Conservation (phyloP, 1,140 invertebrate genomes). For the Drosophila pallidifrons region DNA sequence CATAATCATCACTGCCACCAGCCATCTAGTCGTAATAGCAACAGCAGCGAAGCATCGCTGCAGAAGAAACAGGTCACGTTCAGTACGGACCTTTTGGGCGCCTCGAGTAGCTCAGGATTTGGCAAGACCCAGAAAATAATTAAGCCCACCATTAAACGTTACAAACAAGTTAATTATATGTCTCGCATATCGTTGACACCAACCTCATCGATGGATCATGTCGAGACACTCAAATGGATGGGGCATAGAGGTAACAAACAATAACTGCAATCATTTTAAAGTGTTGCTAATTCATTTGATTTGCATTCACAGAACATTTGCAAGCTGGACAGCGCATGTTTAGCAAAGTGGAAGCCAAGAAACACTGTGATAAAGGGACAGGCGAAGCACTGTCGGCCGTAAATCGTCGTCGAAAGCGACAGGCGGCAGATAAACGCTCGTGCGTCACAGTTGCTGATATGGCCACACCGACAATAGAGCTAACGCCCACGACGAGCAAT, state of each 20-base stretch:
- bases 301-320: constrained; percentile 52
- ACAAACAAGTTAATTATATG: constrained; percentile 19
- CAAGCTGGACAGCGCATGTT: constrained; percentile 65
- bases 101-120: constrained; percentile 10
- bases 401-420: constrained; percentile 7
- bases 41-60: constrained; percentile 58
- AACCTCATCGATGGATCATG: constrained; percentile 37
- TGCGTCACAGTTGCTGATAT: not conserved
- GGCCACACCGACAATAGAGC: constrained; percentile 29
- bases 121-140: constrained; percentile 20
- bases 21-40: constrained; percentile 65
- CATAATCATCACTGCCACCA: constrained; percentile 58
- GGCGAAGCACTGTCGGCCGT: constrained; percentile 24
- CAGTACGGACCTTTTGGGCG: constrained; percentile 49
- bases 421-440: not conserved
- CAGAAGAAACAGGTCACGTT: constrained; percentile 62
- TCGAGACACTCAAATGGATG: constrained; percentile 47
- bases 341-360: constrained; percentile 58
- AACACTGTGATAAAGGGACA: constrained; percentile 43
- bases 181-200: constrained; percentile 22
- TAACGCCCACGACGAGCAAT: constrained; percentile 66
- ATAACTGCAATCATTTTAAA: not conserved
- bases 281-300: not conserved
- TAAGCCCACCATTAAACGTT: constrained; percentile 59
- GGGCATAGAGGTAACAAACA: constrained; percentile 49